phyloP scores from a whole-genome alignment of 2,797 vertebrate genomes.

The Myripristis jacobus region DNA sequence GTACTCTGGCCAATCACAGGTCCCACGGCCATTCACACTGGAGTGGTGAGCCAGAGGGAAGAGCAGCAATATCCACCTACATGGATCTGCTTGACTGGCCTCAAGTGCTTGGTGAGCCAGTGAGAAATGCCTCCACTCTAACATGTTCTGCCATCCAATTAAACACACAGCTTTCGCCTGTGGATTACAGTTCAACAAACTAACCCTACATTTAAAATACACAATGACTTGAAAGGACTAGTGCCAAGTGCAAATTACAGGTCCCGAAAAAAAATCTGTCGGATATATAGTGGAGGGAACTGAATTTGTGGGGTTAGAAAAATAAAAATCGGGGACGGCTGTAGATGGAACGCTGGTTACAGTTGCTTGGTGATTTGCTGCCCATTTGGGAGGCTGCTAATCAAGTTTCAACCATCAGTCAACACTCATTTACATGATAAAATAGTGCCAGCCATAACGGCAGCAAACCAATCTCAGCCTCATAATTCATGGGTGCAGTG shows the following conservation, averaged over 20 bases:
- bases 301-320: slow-evolving; percentile 12
- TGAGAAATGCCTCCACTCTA: slow-evolving; percentile 62
- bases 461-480: slow-evolving; percentile 78
- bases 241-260: slow-evolving; percentile 45
- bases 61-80: slow-evolving; percentile 63
- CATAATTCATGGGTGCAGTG: slow-evolving; percentile 73
- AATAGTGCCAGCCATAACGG: slow-evolving; percentile 75
- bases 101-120: slow-evolving; percentile 64
- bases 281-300: slow-evolving; percentile 17
- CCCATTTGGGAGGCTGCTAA: slow-evolving; percentile 74
- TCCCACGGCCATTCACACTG: slow-evolving; percentile 59
- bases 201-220: slow-evolving; percentile 49
- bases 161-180: slow-evolving; percentile 44
- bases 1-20: slow-evolving; percentile 61
- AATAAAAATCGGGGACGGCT: slow-evolving; percentile 34
- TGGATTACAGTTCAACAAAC: slow-evolving; percentile 53
- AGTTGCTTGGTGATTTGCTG: slow-evolving; percentile 72
- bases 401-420: slow-evolving; percentile 75
- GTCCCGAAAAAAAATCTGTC: slow-evolving; percentile 16
- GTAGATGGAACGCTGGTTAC: slow-evolving; percentile 43
- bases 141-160: slow-evolving; percentile 54
- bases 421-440: slow-evolving; percentile 81
- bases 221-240: slow-evolving; percentile 25
- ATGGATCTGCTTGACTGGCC: slow-evolving; percentile 57
- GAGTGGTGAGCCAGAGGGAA: slow-evolving; percentile 55